Percentiles rank a stretch among this genome's conserved stretches.
Evolutionary conservation across 1,140 invertebrate genomes (phyloP).

Genomic region (Cryptotermes secundus): DNA sequence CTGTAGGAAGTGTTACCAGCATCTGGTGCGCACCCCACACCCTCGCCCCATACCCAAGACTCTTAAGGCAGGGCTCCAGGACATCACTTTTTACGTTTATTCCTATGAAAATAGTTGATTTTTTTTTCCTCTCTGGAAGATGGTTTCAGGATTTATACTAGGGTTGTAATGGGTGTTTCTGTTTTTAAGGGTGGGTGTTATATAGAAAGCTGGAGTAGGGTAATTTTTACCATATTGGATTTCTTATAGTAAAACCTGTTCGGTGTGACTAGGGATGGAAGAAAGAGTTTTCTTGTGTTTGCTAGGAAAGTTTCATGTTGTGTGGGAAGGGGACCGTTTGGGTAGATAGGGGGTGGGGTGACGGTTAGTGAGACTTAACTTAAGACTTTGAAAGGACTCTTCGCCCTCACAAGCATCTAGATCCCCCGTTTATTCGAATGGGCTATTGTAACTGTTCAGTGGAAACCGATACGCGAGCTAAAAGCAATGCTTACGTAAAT

Average conservation of each 20-base stretch:
- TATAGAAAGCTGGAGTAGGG: neutral
- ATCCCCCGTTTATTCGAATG: neutral
- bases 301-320: neutral
- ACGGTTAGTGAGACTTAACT: constrained; percentile 8
- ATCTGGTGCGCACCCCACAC: too few relatives aligned
- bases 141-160: constrained; percentile 10
- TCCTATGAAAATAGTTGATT: neutral
- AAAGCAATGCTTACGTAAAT: too few relatives aligned
- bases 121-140: neutral
- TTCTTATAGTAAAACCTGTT: neutral
- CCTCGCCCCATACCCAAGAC: too few relatives aligned
- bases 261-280: neutral
- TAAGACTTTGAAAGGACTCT: constrained; percentile 1
- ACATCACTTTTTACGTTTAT: constrained; percentile 7
- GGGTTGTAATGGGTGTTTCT: constrained; percentile 3
- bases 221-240: constrained; percentile 1
- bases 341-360: neutral
- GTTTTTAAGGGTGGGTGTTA: constrained; percentile 16
- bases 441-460: neutral
- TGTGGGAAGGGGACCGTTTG: neutral
- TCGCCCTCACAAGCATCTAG: neutral
- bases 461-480: too few relatives aligned
- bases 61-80: neutral
- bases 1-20: too few relatives aligned
- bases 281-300: constrained; percentile 24